Conservation (phyloP, 2,797 vertebrate species). For the Cynopterus sphinx region DNA sequence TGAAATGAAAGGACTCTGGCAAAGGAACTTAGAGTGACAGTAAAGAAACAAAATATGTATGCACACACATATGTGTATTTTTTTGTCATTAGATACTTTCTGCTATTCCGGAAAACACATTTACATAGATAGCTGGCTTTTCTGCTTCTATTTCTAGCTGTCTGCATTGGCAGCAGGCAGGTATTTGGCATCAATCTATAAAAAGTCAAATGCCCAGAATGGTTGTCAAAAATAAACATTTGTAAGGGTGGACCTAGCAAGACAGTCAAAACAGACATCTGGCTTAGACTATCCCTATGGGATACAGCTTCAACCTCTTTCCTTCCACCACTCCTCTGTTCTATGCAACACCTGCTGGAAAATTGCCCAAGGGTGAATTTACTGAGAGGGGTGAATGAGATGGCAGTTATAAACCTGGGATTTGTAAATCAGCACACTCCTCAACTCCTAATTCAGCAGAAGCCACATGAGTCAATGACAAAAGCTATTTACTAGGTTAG, state of each 20-base stretch:
- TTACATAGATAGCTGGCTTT: background rate
- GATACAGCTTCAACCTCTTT: constrained; percentile 47
- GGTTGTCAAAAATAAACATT: constrained; percentile 64
- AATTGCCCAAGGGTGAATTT: constrained; percentile 44
- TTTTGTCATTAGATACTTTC: constrained; percentile 5
- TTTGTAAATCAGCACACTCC: background rate
- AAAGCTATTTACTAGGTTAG: background rate
- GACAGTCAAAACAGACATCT: constrained; percentile 62
- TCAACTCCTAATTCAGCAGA: constrained; percentile 40
- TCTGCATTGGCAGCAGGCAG: constrained; percentile 10
- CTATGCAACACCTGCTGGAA: constrained; percentile 7
- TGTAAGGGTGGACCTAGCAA: constrained; percentile 49
- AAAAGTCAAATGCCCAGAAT: constrained; percentile 49
- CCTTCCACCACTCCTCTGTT: background rate
- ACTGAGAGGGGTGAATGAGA: constrained; percentile 19
- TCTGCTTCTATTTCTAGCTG: constrained; percentile 18
- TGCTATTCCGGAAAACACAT: background rate
- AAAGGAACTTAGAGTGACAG: background rate
- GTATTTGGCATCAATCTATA: constrained; percentile 54
- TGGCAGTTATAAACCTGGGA: background rate
- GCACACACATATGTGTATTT: background rate
- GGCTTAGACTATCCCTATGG: constrained; percentile 47
- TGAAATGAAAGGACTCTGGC: background rate
- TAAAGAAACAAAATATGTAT: background rate
- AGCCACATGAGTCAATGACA: constrained; percentile 4